Conservation (phyloP, 2,113 vertebrate species). For the Ibidorhyncha struthersii region DNA sequence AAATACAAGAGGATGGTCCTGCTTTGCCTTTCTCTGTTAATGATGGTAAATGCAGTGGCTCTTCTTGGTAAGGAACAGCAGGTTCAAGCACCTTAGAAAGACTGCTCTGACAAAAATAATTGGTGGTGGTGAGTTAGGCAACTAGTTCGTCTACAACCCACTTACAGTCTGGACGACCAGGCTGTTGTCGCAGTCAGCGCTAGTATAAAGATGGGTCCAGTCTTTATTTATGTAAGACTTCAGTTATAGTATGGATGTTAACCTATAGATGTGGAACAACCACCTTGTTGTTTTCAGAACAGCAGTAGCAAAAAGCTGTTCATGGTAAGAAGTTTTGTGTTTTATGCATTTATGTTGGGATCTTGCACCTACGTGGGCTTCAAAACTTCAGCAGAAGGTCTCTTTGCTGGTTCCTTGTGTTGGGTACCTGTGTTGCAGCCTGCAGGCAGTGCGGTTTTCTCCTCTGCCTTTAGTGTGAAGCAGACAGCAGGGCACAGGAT, state of each 20-base stretch:
- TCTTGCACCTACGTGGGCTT: not conserved
- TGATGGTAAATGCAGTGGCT: not conserved
- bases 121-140: not conserved
- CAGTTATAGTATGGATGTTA: not conserved
- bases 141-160: not conserved
- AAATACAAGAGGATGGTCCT: not conserved
- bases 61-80: not conserved
- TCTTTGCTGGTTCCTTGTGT: not conserved
- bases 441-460: not conserved
- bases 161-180: not conserved
- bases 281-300: not conserved
- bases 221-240: not conserved
- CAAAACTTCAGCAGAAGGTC: not conserved
- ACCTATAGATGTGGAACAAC: not conserved
- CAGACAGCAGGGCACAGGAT: not conserved
- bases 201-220: not conserved
- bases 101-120: not conserved
- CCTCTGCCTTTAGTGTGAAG: not conserved
- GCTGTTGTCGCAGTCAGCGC: not conserved
- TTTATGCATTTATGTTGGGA: not conserved
- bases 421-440: not conserved
- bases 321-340: not conserved
- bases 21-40: not conserved
- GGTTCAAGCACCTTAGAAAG: not conserved
- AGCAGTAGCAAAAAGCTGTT: not conserved